These are phyloP conservation scores for Muntiacus reevesi DNA, from an alignment of 2,113 vertebrate species.

Conservation along the genomic window DNA sequence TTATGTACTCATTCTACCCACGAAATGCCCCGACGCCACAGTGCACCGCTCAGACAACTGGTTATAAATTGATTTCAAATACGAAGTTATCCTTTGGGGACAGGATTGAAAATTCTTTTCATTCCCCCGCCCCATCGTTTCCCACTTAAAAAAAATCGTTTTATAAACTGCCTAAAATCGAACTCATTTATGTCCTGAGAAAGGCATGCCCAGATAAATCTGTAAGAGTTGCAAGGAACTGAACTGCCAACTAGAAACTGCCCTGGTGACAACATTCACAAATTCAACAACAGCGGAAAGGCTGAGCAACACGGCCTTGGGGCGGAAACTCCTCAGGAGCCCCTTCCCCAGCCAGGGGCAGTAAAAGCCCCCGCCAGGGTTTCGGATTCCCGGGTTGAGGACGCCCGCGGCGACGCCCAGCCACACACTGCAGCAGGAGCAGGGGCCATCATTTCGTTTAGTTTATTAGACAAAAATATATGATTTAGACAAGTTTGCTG, in stretches of 20 bases:
- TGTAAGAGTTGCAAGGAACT: not conserved
- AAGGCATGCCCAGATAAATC: not conserved
- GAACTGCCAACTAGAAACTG: not conserved
- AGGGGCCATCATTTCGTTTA: slow-evolving; percentile 88
- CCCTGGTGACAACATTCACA: not conserved
- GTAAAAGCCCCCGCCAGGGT: not conserved
- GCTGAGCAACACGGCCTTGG: not conserved
- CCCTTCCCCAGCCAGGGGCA: not conserved
- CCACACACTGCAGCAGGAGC: slow-evolving; percentile 65
- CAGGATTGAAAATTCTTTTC: slow-evolving; percentile 43
- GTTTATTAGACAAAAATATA: slow-evolving; percentile 99
- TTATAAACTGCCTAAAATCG: not conserved
- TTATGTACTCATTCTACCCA: not conserved
- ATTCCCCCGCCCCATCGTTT: not conserved
- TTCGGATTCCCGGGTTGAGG: not conserved
- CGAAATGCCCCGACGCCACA: not conserved
- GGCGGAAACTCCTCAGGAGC: not conserved
- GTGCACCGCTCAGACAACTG: not conserved
- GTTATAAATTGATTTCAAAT: slow-evolving; percentile 24
- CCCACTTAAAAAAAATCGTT: slow-evolving; percentile 28
- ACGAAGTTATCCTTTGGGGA: slow-evolving; percentile 30
- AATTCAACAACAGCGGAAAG: not conserved
- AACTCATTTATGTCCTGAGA: slow-evolving; percentile 27
- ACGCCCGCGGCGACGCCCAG: not conserved
- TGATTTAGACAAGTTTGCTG: slow-evolving; percentile 99